These are phyloP conservation scores for Drosophila serrata DNA, from an alignment of 1,140 invertebrate genomes.

Conservation along the genomic window DNA sequence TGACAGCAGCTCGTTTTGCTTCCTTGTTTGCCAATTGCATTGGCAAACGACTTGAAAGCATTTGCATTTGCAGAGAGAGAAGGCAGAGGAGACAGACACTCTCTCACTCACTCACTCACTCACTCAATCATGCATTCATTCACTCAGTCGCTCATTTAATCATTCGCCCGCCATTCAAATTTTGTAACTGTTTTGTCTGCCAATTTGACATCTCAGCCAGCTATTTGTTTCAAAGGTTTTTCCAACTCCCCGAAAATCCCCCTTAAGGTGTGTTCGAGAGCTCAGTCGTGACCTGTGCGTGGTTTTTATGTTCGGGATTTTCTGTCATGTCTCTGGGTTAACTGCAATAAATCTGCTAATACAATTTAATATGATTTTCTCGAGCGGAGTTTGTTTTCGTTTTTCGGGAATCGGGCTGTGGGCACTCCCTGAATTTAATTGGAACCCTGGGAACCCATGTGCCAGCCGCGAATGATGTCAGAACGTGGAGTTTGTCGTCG, in stretches of 20 bases:
- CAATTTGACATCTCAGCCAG: conserved; percentile 74
- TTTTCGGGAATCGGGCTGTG: conserved; percentile 33
- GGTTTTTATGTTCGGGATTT: conserved; percentile 27
- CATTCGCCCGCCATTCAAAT: conserved; percentile 58
- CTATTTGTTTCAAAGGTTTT: conserved; percentile 18
- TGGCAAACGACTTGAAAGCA: conserved; percentile 59
- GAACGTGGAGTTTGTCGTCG: conserved; percentile 36
- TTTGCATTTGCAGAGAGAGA: conserved; percentile 57
- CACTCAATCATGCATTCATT: conserved; percentile 52
- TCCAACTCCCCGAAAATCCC: background rate
- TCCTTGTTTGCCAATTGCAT: conserved; percentile 77
- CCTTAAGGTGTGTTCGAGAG: conserved; percentile 54
- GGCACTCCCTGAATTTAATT: conserved; percentile 38
- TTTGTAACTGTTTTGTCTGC: conserved; percentile 69
- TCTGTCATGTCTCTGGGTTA: conserved; percentile 66
- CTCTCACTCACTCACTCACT: conserved; percentile 21
- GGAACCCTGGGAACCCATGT: conserved; percentile 44
- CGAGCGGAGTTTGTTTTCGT: conserved; percentile 19
- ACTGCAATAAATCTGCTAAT: conserved; percentile 76
- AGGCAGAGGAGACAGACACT: conserved; percentile 31
- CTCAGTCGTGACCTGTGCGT: conserved; percentile 53
- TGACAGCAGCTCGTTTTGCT: conserved; percentile 64
- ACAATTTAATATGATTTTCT: conserved; percentile 70
- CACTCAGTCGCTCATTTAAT: conserved; percentile 48
- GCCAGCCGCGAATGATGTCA: conserved; percentile 33